phyloP scores from a whole-genome alignment of 2,113 vertebrate species.

The Myotis davidii region DNA sequence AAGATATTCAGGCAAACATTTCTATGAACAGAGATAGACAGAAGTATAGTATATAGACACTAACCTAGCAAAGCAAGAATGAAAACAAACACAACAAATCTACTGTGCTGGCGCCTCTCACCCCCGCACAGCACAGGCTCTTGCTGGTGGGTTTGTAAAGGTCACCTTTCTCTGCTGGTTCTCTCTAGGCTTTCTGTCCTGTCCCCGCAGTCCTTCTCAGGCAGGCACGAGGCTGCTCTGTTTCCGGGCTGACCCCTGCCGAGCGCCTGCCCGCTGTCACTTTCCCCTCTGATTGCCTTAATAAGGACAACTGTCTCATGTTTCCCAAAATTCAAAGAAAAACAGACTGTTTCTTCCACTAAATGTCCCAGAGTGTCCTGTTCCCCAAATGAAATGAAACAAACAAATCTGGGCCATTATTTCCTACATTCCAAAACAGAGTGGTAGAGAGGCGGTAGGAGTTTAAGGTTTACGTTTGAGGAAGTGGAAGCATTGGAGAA shows the following conservation, averaged over 20 bases:
- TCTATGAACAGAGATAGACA: not conserved
- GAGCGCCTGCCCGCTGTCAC: no score
- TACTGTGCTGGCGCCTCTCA: accelerated
- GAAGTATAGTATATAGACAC: not conserved
- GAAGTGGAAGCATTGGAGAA: not conserved
- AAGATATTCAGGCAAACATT: not conserved
- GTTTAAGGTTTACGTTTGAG: not conserved
- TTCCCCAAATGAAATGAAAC: not conserved
- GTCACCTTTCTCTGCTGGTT: not conserved
- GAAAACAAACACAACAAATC: not conserved
- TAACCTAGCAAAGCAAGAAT: not conserved
- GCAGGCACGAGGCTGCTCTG: not conserved
- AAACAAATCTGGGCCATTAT: not conserved
- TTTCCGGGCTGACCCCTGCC: not conserved
- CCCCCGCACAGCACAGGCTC: accelerated
- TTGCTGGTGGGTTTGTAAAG: not conserved
- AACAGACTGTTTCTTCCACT: not conserved
- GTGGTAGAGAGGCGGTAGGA: accelerated
- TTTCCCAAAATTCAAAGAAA: constrained; percentile 24
- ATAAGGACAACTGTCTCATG: not conserved
- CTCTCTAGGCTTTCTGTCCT: not conserved
- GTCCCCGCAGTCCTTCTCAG: not conserved
- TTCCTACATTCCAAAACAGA: not conserved
- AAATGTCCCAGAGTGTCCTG: not conserved
- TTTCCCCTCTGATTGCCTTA: not conserved